Base-by-base conservation (phyloP, 2,797 vertebrate genomes). In the Tympanoctomys barrerae region DNA sequence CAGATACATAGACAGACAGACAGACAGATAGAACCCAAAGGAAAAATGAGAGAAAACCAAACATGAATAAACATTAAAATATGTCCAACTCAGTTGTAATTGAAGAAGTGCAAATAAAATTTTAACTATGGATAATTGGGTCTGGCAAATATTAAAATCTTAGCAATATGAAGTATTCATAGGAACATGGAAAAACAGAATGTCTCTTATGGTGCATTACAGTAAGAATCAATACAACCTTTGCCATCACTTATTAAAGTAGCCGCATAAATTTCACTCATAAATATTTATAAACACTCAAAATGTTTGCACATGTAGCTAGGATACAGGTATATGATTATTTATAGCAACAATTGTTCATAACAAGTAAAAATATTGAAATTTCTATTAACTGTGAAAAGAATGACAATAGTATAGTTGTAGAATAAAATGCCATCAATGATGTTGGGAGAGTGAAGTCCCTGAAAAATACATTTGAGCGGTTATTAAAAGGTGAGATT, bases 11-110 rank as follows among this genome's bases (percentile, higher is more conserved):
- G 71, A 16, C 12, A 73, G 24, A 75, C 3, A 73, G 36, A 73
- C 1, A 26, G 39, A 75, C 12, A 75, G 39, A 75, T 24, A 71
- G 6, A 39, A 87, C 31, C 36, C 62, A 86, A 73, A 80, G 52
- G 52, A 84, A 88, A 95, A 94, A 52, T 52, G 16, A 28, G 19
- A 75, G 33, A 75, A 21, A 64, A 64, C 31, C 21, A 2, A 87
- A 94, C 39, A 82, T 33, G 68, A 87, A 91, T 49, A 54, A 86
- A 89, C n/a, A 62, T 64, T 75, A 26, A 79, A 87, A 93, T 80
- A 80, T 91, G 14, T 28, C 70, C 52, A 75, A 61, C 14, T 92
- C 81, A 71, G 82, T 91, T 77, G 21, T 46, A 93, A 84, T 54
- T 54, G 26, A 46, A 92, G 31, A 89, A 80, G 89, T 71, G 5